Base-by-base conservation (phyloP, 2,888 invertebrate genomes). In the Trichopria drosophilae region DNA sequence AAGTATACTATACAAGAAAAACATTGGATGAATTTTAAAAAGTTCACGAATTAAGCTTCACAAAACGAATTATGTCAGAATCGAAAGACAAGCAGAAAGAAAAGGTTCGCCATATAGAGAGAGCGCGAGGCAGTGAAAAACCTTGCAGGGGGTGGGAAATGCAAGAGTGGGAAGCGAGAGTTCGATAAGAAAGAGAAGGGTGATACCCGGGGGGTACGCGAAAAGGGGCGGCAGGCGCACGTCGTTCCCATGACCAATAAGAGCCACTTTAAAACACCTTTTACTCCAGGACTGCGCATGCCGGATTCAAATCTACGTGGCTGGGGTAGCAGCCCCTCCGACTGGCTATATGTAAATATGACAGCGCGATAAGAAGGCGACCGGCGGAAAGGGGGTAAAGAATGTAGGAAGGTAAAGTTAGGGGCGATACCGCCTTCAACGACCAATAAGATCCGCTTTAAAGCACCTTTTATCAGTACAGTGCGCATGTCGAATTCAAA, bases 401-500 rank as follows among this genome's bases (percentile, higher is more conserved):
- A 41, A 51, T 56, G 53, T 57, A 40, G 31, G n/a, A 19, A 9
- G 18, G 22, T 9, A 19, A 41, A 34, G 15, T 42, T 36, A 39
- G 42, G 5, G 10, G 53, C 39, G 50, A 51, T 48, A 56, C 40
- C 49, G 59, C 64, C 59, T 61, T 55, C 55, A 53, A 49, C 62
- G 62, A 64, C 69, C 67, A 69, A 69, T 69, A 60, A 63, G 66
- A 63, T 56, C 53, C 58, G 60, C 57, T 67, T 68, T 67, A 67
- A 69, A 68, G 60, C 61, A 55, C 45, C 54, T 60, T 58, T 65
- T 65, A 54, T 59, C 48, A 51, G 53, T 28, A 45, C 51, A 67
- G 64, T 70, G 73, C 72, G 73, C 73, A 73, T 68, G 71, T 62
- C 67, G 59, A 67, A 72, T 72, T 71, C 66, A 73, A 73, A 71